Evolutionary conservation across 1,140 invertebrate genomes (phyloP).

Genomic region (Bemisia tabaci): DNA sequence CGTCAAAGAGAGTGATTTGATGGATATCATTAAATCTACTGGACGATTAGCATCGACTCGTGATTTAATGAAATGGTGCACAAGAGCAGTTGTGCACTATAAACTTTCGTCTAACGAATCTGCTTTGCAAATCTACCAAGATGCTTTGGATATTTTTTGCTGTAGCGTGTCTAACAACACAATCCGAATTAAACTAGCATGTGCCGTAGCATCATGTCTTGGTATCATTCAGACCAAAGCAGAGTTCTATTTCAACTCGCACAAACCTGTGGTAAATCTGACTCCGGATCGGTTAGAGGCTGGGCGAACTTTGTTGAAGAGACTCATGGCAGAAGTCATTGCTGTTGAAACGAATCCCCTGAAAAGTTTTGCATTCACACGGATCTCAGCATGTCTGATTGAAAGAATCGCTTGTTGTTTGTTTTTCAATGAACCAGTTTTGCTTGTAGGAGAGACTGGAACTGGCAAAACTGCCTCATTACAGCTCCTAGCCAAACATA

Average conservation of each 20-base stretch:
- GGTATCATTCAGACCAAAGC: constrained; percentile 71
- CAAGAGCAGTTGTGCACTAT: constrained; percentile 57
- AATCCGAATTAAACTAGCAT: constrained; percentile 45
- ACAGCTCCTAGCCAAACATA: constrained; percentile 77
- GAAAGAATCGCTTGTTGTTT: constrained; percentile 79
- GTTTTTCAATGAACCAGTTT: constrained; percentile 69
- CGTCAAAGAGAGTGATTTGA: constrained; percentile 21
- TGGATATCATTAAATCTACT: constrained; percentile 21
- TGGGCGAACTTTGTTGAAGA: constrained; percentile 39
- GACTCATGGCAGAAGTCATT: background rate
- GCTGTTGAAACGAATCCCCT: background rate
- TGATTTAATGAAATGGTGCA: constrained; percentile 88
- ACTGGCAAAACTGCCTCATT: constrained; percentile 96
- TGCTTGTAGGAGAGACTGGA: constrained; percentile 95
- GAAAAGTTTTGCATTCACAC: constrained; percentile 62
- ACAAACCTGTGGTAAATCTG: constrained; percentile 60
- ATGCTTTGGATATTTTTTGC: constrained; percentile 85
- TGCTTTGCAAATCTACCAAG: constrained; percentile 64
- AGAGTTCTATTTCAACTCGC: constrained; percentile 58
- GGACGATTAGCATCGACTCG: constrained; percentile 52
- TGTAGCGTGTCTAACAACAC: constrained; percentile 48
- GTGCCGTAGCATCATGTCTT: constrained; percentile 60
- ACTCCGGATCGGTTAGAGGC: constrained; percentile 31
- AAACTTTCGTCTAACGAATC: constrained; percentile 57
- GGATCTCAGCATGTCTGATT: constrained; percentile 60